A percentile compares a stretch with the other conserved stretches of the same genome.
These are phyloP conservation scores for Gallinago media DNA, from an alignment of 2,113 vertebrate species.

Conservation along the genomic window DNA sequence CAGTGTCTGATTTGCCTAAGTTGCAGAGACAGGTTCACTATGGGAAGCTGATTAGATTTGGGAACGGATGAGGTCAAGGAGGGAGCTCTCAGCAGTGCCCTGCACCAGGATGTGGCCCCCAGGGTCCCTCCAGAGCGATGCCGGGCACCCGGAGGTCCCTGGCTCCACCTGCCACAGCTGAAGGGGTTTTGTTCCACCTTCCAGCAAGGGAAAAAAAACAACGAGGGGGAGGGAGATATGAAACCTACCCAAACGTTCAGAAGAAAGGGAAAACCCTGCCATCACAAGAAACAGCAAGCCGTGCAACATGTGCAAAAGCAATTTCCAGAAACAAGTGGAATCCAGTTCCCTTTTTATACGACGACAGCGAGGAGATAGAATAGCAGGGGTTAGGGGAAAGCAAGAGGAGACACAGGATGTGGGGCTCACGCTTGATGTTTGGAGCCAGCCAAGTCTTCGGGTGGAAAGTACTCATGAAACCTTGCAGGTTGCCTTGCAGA, in stretches of 20 bases:
- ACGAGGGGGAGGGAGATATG: background rate
- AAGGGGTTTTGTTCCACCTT: conserved; percentile 31
- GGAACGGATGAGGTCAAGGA: background rate
- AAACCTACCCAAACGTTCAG: conserved; percentile 20
- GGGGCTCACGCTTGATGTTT: background rate
- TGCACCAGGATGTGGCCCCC: background rate
- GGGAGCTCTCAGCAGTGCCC: background rate
- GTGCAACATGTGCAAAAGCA: conserved; percentile 78
- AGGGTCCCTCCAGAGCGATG: background rate
- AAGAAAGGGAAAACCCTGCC: background rate
- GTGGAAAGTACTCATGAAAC: background rate
- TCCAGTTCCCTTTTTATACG: conserved; percentile 64
- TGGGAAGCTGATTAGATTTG: background rate
- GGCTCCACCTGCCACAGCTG: conserved; percentile 41
- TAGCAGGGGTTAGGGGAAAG: background rate
- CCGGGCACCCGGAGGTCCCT: background rate
- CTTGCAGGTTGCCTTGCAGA: background rate
- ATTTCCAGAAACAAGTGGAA: conserved; percentile 76
- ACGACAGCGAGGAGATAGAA: background rate
- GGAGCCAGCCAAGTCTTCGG: background rate
- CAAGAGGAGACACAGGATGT: background rate
- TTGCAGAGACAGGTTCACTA: rapidly evolving
- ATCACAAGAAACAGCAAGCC: background rate
- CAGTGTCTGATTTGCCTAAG: too few species aligned
- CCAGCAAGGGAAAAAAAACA: background rate